Conservation (phyloP, 2,888 invertebrate species). For the Vandiemenella viatica region DNA sequence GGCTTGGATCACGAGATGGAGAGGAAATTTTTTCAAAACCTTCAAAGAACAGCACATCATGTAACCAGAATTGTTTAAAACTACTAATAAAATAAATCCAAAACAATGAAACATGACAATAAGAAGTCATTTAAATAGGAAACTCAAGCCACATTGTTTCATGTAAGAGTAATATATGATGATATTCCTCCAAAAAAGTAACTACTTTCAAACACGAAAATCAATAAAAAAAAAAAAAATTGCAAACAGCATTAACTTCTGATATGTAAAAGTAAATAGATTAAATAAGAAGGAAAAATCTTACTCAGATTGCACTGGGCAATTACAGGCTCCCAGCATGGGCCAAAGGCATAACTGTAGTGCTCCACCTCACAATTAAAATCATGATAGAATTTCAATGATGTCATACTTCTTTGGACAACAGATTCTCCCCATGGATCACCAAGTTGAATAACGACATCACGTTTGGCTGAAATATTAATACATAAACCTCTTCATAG, state of each 20-base stretch:
- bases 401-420: conserved; percentile 84
- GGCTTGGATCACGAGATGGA: conserved; percentile 83
- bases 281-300: conserved; percentile 16
- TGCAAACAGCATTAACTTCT: too few relatives aligned
- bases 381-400: conserved; percentile 95
- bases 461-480: conserved; percentile 46
- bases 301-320: conserved; percentile 71
- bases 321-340: conserved; percentile 97
- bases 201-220: too few relatives aligned
- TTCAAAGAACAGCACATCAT: too few relatives aligned
- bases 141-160: background rate
- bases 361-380: conserved; percentile 84
- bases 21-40: conserved; percentile 77
- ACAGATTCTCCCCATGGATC: conserved; percentile 67
- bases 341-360: conserved; percentile 89
- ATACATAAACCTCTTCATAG: too few relatives aligned
- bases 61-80: too few relatives aligned
- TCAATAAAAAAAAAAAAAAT: too few relatives aligned
- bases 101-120: too few relatives aligned
- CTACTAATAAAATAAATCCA: too few relatives aligned
- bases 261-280: too few relatives aligned
- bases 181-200: too few relatives aligned
- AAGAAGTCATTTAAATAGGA: conserved; percentile 3
- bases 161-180: too few relatives aligned
- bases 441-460: conserved; percentile 64